phyloP scores from a whole-genome alignment of 2,113 vertebrate genomes.

The Montifringilla adamsi region DNA sequence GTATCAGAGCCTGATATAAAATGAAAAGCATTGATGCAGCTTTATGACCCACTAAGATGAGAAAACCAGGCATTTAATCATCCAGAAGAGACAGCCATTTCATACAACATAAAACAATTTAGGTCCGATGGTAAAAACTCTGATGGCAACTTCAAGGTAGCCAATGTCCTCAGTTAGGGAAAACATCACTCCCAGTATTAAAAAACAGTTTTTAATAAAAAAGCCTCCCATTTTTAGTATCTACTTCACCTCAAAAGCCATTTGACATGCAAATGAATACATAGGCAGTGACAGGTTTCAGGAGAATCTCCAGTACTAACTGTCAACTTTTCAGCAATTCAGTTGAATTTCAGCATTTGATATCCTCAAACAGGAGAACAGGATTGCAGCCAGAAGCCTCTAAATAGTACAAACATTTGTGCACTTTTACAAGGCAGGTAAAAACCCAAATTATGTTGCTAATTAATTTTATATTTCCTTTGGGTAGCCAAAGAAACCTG shows the following conservation, averaged over 20 bases:
- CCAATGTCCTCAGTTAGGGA: conserved; percentile 13
- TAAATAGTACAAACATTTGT: conserved; percentile 71
- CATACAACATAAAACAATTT: background rate
- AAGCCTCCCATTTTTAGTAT: conserved; percentile 2
- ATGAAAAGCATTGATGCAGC: background rate
- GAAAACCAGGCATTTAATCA: background rate
- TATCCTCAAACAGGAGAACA: conserved; percentile 42
- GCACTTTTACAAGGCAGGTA: conserved; percentile 74
- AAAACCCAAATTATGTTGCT: conserved; percentile 75
- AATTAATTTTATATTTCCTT: conserved; percentile 83
- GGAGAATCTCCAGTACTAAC: background rate
- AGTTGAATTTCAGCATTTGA: background rate
- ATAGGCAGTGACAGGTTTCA: background rate
- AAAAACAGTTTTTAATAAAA: conserved; percentile 46
- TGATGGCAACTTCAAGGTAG: conserved; percentile 16
- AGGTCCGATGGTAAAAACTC: background rate
- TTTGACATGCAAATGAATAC: conserved; percentile 19
- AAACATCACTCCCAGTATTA: conserved; percentile 5
- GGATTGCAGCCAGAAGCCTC: conserved; percentile 65
- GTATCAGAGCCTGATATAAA: background rate
- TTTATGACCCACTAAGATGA: background rate
- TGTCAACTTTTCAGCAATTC: background rate
- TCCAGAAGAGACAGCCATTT: background rate
- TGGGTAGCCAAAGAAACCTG: conserved; percentile 70
- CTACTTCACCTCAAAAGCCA: conserved; percentile 39